These are phyloP conservation scores for Zaprionus capensis DNA, from an alignment of 1,140 invertebrate species.

Conservation along the genomic window DNA sequence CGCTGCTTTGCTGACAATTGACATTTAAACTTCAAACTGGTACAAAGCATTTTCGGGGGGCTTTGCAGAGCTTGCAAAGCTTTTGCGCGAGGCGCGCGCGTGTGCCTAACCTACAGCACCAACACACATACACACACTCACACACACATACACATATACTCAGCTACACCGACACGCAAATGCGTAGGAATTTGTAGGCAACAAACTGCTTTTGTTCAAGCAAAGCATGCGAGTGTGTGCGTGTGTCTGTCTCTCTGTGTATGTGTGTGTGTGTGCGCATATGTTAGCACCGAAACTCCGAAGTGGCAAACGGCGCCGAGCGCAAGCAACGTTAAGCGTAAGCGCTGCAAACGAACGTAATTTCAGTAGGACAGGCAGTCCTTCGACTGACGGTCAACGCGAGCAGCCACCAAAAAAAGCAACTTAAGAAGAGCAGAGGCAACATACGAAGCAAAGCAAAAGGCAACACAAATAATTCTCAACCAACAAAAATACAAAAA, in stretches of 20 bases:
- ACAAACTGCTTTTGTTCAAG: constrained; percentile 51
- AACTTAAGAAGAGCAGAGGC: constrained; percentile 17
- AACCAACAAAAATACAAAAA: constrained; percentile 9
- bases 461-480: constrained; percentile 11
- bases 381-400: constrained; percentile 80
- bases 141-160: constrained; percentile 10
- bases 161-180: constrained; percentile 26
- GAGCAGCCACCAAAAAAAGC: constrained; percentile 65
- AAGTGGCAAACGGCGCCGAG: constrained; percentile 41
- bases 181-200: constrained; percentile 75
- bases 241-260: constrained; percentile 19
- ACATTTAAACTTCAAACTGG: constrained; percentile 60
- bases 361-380: constrained; percentile 80
- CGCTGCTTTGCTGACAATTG: constrained; percentile 37
- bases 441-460: constrained; percentile 32
- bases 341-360: constrained; percentile 57
- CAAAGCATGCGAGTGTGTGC: constrained; percentile 13
- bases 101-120: constrained; percentile 77
- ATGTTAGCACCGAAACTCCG: constrained; percentile 45
- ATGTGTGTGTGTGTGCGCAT: constrained; percentile 35
- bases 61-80: constrained; percentile 40
- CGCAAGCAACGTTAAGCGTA: constrained; percentile 10
- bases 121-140: constrained; percentile 32
- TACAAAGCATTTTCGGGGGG: constrained; percentile 11
- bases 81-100: constrained; percentile 46